These are phyloP conservation scores for Chymomyza fuscimana DNA, from an alignment of 2,888 invertebrate species.

Conservation along the genomic window DNA sequence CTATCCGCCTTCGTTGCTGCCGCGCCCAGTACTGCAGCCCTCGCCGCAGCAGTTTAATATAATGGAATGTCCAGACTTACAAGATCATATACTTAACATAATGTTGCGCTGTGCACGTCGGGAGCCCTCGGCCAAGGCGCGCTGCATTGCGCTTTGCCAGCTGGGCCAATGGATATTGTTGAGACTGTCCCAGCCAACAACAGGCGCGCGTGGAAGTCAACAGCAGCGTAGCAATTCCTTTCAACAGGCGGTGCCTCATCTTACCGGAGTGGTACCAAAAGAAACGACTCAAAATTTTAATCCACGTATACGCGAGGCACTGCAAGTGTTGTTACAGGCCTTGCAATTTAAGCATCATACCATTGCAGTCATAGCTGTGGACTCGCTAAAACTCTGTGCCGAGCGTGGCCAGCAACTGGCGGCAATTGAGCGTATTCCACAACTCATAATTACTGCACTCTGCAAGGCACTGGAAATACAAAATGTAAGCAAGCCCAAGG, in stretches of 20 bases:
- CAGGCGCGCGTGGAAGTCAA: conserved; percentile 1
- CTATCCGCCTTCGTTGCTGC: conserved; percentile 85
- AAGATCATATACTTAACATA: conserved; percentile 92
- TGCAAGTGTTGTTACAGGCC: conserved; percentile 79
- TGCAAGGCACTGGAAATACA: conserved; percentile 79
- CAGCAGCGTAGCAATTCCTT: conserved; percentile 40
- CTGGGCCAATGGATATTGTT: conserved; percentile 83
- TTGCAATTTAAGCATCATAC: conserved; percentile 79
- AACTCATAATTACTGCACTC: conserved; percentile 76
- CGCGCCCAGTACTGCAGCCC: conserved; percentile 82
- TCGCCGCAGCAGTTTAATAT: conserved; percentile 80
- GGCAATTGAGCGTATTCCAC: conserved; percentile 76
- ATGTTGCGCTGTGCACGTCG: conserved; percentile 92
- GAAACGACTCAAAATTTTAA: conserved; percentile 51
- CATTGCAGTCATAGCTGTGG: conserved; percentile 78
- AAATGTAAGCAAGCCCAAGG: conserved; percentile 77
- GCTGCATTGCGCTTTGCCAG: conserved; percentile 93
- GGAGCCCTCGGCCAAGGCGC: conserved; percentile 92
- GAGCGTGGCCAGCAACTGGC: conserved; percentile 77
- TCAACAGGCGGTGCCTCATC: conserved; percentile 72
- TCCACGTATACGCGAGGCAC: conserved; percentile 78
- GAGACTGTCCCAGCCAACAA: conserved; percentile 70
- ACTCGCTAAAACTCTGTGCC: conserved; percentile 77
- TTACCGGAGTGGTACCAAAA: conserved; percentile 48
- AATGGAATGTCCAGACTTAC: conserved; percentile 79